Conservation (phyloP, 2,888 invertebrate genomes). For the Ypsolopha sequella region DNA sequence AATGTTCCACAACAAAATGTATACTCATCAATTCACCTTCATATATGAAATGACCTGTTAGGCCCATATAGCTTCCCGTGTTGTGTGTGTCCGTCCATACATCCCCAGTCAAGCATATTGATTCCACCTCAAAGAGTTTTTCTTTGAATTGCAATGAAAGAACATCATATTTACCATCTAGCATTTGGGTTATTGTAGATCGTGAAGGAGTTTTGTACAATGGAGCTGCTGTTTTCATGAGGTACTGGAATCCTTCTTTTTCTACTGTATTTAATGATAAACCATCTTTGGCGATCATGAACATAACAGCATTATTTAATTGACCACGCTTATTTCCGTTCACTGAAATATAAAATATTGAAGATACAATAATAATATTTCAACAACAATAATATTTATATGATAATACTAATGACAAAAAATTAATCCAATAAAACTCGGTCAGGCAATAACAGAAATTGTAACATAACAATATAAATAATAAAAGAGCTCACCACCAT, state of each 20-base stretch:
- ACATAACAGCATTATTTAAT: slow-evolving; percentile 12
- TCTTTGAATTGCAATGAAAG: slow-evolving; percentile 14
- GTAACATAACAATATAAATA: slow-evolving; percentile 1
- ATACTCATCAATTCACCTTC: slow-evolving; percentile 14
- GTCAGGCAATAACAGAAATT: slow-evolving; percentile 5
- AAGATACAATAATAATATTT: too few species aligned
- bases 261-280: slow-evolving; percentile 13
- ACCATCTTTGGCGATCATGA: slow-evolving; percentile 12
- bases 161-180: slow-evolving; percentile 14
- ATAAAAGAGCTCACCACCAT: slow-evolving; percentile 9
- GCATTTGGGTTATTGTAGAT: slow-evolving; percentile 14
- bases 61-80: slow-evolving; percentile 13
- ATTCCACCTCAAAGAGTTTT: slow-evolving; percentile 14
- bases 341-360: slow-evolving; percentile 6
- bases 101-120: slow-evolving; percentile 15
- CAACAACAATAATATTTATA: too few species aligned
- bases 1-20: slow-evolving; percentile 13
- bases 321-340: slow-evolving; percentile 11
- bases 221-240: slow-evolving; percentile 12
- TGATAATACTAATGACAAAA: too few species aligned
- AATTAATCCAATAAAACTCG: background rate
- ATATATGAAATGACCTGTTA: slow-evolving; percentile 15
- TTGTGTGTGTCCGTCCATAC: slow-evolving; percentile 15
- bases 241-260: slow-evolving; percentile 12
- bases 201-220: slow-evolving; percentile 12